Evolutionary conservation across 2,113 vertebrate species (phyloP).

Genomic region (Callorhinus ursinus): DNA sequence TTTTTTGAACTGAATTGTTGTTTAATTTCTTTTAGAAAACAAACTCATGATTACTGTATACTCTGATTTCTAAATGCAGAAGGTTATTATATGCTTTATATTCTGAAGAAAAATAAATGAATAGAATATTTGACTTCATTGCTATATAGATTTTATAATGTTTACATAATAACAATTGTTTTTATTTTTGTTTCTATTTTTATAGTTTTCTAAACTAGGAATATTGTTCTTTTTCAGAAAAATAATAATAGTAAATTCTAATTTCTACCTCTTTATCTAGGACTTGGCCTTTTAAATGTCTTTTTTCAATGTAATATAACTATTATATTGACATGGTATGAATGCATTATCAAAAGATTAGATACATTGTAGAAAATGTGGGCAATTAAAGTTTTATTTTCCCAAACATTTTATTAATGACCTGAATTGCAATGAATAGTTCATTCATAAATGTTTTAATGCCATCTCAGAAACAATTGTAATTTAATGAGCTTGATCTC

Average conservation of each 20-base stretch:
- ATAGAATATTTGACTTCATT: not conserved
- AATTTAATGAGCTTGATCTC: not conserved
- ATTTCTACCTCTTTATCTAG: not conserved
- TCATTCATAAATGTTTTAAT: not conserved
- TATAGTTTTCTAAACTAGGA: not conserved
- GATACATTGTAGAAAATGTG: not conserved
- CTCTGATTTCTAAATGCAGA: not conserved
- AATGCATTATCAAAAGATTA: not conserved
- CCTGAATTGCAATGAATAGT: not conserved
- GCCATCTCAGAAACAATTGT: not conserved
- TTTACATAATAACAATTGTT: not conserved
- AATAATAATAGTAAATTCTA: not conserved
- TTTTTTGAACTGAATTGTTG: not conserved
- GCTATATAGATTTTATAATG: not conserved
- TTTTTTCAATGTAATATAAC: not conserved
- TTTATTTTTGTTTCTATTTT: not conserved
- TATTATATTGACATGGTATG: not conserved
- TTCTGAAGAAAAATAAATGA: not conserved
- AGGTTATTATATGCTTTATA: not conserved
- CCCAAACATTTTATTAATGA: not conserved
- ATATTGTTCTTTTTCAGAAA: not conserved
- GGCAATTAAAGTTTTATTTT: conserved; percentile 15
- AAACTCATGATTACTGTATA: not conserved
- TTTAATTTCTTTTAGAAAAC: not conserved
- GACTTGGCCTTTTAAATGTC: not conserved